Percentiles rank a stretch among this genome's conserved stretches.
phyloP scores from a whole-genome alignment of 2,888 invertebrate genomes.

The Pasiphila rectangulata region DNA sequence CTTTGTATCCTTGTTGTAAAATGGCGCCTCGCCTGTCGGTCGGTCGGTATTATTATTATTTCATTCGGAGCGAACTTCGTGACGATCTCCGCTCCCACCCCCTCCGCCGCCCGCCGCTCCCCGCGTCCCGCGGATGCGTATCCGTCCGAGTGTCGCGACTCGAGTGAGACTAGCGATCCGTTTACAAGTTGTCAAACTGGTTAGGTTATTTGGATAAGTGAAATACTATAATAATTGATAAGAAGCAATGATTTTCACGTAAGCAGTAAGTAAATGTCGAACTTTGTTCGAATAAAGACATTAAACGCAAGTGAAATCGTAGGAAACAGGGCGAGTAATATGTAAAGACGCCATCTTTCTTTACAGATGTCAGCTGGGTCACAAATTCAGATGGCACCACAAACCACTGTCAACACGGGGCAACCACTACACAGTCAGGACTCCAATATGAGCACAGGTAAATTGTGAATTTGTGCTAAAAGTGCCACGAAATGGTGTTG shows the following conservation, averaged over 20 bases:
- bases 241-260: conserved; percentile 47
- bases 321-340: conserved; percentile 73
- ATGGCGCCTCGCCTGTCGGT: conserved; percentile 62
- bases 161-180: conserved; percentile 46
- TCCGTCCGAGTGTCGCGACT: conserved; percentile 77
- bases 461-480: conserved; percentile 73
- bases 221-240: conserved; percentile 53
- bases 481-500: conserved; percentile 61
- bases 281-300: conserved; percentile 39
- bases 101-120: conserved; percentile 47
- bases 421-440: conserved; percentile 96
- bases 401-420: conserved; percentile 91
- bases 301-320: conserved; percentile 46
- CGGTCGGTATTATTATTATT: conserved; percentile 51
- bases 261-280: conserved; percentile 54
- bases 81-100: conserved; percentile 73
- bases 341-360: conserved; percentile 81
- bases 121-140: conserved; percentile 70
- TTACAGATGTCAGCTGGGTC: conserved; percentile 97
- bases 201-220: conserved; percentile 72
- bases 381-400: conserved; percentile 98
- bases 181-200: conserved; percentile 79
- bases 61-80: conserved; percentile 79
- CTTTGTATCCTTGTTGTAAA: conserved; percentile 80
- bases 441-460: conserved; percentile 98